These are phyloP conservation scores for Fulica atra DNA, from an alignment of 2,113 vertebrate species.

Conservation along the genomic window DNA sequence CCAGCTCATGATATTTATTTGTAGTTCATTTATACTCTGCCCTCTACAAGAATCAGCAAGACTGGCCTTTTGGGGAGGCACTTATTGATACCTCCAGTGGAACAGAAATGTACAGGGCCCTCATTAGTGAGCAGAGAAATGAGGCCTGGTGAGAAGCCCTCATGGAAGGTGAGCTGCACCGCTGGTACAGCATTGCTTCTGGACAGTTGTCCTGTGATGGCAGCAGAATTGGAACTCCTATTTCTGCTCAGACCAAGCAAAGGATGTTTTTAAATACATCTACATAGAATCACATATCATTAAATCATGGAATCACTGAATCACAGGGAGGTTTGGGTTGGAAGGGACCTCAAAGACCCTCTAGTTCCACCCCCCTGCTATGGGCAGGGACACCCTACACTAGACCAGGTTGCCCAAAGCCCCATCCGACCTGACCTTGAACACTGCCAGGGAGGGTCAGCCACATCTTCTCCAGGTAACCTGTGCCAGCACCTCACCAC, in stretches of 20 bases:
- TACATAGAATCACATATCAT: too few species aligned
- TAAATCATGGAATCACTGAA: too few species aligned
- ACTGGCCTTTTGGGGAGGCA: not conserved
- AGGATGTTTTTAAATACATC: not conserved
- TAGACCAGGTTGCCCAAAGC: too few species aligned
- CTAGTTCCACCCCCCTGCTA: too few species aligned
- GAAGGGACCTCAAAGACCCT: too few species aligned
- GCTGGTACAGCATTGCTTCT: not conserved
- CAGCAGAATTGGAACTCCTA: not conserved
- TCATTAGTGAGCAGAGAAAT: rapidly evolving
- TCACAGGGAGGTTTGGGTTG: too few species aligned
- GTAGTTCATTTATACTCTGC: not conserved
- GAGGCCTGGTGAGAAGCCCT: not conserved
- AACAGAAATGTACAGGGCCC: not conserved
- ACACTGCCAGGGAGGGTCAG: too few species aligned
- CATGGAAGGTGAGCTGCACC: rapidly evolving
- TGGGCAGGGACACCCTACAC: too few species aligned
- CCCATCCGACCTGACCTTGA: too few species aligned
- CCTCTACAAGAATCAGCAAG: not conserved
- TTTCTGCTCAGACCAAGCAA: not conserved
- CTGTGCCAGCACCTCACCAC: too few species aligned
- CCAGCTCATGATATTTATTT: not conserved
- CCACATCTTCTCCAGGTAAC: too few species aligned
- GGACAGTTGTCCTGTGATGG: not conserved
- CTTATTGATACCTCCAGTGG: not conserved